Base-by-base conservation (phyloP, 2,888 invertebrate genomes). In the Chromoteleia sp. region DNA sequence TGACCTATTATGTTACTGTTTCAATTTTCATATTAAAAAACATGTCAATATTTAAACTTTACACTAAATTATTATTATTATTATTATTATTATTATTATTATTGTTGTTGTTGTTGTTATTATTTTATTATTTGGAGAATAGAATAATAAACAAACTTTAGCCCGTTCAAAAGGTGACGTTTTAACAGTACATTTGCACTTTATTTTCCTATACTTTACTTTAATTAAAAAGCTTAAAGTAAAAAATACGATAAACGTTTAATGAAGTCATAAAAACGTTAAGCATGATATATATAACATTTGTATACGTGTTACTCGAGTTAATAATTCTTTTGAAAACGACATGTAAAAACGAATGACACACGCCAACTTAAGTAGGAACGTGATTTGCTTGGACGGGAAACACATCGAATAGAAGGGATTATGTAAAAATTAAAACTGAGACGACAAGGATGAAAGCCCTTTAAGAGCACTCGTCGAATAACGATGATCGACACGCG, bases 401-500 rank as follows among this genome's bases (percentile, higher is more conserved):
- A 68, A 73, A 19, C 65, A 71, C 54, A 56, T 67, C 50, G 48
- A 78, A 65, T 58, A 14, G 15, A 73, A 68, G 50, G 70, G 78
- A 78, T 78, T 78, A 65, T 63, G 43, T 78, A 78, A 65, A 68
- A 74, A 79, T 67, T 73, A 79, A 45, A 68, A 61, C 48, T 25
- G 61, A 59, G 39, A 30, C 45, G 45, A 39, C 6, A 12, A 21
- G 36, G 29, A 73, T 79, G 58, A 67, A 79, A 67, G 54, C 67
- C 29, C 54, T 67, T 65, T 78, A 73, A 50, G 25, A 50, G 43
- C 39, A 65, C 45, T 67, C 56, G 63, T 68, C 74, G 68, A 73
- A 61, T 74, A 74, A 80, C 65, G 79, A 80, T 74, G 74, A 80
- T 68, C 79, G 73, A 74, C 79, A 68, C 59, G 74, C 79, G 68